A percentile compares a stretch with the other conserved stretches of the same genome.
Evolutionary conservation across 2,888 invertebrate species (phyloP).

Genomic region (Gastracanthus pulcherrimus): DNA sequence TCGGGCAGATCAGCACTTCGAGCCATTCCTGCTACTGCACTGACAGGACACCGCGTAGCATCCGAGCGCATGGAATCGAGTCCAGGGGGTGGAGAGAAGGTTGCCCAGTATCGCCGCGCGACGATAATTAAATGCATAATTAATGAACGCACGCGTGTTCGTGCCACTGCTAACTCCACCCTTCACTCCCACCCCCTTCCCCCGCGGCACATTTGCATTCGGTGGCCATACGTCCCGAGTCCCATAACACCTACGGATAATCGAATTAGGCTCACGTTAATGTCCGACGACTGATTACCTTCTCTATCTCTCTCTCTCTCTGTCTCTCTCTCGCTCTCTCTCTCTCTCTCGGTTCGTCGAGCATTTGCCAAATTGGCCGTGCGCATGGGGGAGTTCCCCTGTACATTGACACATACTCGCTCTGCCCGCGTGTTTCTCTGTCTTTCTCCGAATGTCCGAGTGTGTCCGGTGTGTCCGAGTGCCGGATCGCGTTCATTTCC

Average conservation of each 20-base stretch:
- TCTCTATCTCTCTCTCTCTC: slow-evolving; percentile 29
- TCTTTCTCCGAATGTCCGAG: not conserved
- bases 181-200: too few relatives aligned
- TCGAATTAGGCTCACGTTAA: slow-evolving; percentile 61
- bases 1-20: not conserved
- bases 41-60: not conserved
- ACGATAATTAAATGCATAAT: slow-evolving; percentile 63
- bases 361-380: slow-evolving; percentile 48
- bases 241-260: slow-evolving; percentile 57
- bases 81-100: not conserved
- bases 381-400: not conserved
- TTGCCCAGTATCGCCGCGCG: not conserved
- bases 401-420: too few relatives aligned
- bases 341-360: not conserved
- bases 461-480: not conserved
- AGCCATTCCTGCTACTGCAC: not conserved
- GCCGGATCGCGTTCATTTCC: slow-evolving; percentile 8
- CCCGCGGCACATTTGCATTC: slow-evolving; percentile 59
- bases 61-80: not conserved
- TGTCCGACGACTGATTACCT: slow-evolving; percentile 58
- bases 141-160: slow-evolving; percentile 60
- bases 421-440: too few relatives aligned
- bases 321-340: not conserved
- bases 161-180: not conserved
- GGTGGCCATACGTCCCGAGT: slow-evolving; percentile 52